Evolutionary conservation across 2,113 vertebrate species (phyloP).

Genomic region (Rostratula benghalensis): DNA sequence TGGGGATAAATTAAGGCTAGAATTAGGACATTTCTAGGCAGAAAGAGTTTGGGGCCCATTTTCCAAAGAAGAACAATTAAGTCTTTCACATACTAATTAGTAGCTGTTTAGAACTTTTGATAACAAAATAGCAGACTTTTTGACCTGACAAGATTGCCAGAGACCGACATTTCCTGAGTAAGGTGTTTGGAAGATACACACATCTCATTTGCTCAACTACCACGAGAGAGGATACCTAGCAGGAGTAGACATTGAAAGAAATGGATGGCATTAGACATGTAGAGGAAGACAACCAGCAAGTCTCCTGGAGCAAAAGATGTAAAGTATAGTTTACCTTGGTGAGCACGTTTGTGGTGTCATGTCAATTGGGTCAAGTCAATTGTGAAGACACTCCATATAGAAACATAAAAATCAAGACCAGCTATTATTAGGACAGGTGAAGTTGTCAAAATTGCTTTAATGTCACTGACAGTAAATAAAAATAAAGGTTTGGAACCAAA

Average conservation of each 20-base stretch:
- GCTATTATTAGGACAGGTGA: neutral
- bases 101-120: neutral
- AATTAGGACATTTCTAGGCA: neutral
- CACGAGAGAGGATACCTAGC: neutral
- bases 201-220: neutral
- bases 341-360: neutral
- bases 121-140: neutral
- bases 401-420: neutral
- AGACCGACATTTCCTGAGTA: neutral
- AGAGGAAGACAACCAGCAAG: neutral
- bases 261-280: neutral
- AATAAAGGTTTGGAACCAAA: neutral
- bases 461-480: neutral
- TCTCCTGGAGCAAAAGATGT: neutral
- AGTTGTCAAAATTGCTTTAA: neutral
- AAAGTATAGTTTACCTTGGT: neutral
- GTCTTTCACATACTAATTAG: neutral
- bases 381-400: neutral
- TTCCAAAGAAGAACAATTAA: neutral
- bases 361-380: neutral
- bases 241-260: neutral
- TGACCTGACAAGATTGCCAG: neutral
- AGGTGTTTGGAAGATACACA: neutral
- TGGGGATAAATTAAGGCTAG: neutral
- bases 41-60: neutral